Percentiles rank a stretch among this genome's conserved stretches.
These are phyloP conservation scores for Drosophila borealis DNA, from an alignment of 2,888 invertebrate species.

Conservation along the genomic window DNA sequence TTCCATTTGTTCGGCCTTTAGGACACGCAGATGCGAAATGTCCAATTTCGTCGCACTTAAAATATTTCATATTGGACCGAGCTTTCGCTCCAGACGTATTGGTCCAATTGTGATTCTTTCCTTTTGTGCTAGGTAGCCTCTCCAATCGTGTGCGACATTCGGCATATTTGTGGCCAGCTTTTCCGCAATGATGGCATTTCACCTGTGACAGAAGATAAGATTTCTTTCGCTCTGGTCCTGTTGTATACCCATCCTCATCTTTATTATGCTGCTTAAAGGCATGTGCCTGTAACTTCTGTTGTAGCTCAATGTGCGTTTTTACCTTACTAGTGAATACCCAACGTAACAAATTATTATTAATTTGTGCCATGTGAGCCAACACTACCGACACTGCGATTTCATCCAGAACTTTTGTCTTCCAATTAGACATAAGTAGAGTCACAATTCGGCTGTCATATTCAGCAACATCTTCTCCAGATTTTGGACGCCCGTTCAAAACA, in stretches of 20 bases:
- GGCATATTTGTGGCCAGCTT: too few relatives aligned
- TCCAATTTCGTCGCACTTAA: constrained; percentile 12
- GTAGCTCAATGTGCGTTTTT: not conserved
- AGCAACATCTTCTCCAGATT: not conserved
- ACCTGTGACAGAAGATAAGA: not conserved
- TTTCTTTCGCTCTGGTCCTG: too few relatives aligned
- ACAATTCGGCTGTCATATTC: constrained; percentile 1
- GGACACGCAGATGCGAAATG: constrained; percentile 12
- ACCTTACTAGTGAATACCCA: not conserved
- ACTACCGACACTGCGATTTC: constrained; percentile 2
- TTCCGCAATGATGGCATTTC: not conserved
- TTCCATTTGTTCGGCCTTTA: constrained; percentile 5
- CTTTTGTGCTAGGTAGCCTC: constrained; percentile 1
- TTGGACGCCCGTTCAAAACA: too few relatives aligned
- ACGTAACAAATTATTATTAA: not conserved
- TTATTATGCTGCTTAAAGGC: too few relatives aligned
- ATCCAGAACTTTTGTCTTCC: not conserved
- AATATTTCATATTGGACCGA: constrained; percentile 6
- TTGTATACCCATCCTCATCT: too few relatives aligned
- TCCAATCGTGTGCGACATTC: constrained; percentile 6
- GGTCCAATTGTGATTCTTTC: constrained; percentile 6
- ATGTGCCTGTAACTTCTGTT: not conserved
- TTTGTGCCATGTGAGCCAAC: not conserved
- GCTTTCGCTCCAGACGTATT: not conserved
- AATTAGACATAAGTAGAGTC: not conserved